Base-by-base conservation (phyloP, 2,113 vertebrate species). In the Hyaena hyaena region DNA sequence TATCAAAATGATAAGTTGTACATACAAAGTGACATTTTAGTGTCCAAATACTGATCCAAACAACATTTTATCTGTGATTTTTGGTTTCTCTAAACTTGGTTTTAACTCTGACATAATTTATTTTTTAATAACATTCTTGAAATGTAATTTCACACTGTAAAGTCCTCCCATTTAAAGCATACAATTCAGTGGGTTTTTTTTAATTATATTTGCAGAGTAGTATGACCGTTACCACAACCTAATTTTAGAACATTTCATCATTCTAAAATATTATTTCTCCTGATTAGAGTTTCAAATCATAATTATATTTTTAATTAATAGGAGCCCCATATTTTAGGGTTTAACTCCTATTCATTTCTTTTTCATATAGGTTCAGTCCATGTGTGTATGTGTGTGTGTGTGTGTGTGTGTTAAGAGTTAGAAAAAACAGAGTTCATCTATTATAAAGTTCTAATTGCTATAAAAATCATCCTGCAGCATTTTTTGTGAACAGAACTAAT, bases 401-500 rank as follows among this genome's bases (percentile, higher is more conserved):
- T 63, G 12, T 77, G 12, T 92, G 33, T 82, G 28, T 63, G 12
- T 77, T 80, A 84, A 84, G 21, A 50, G 4, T 63, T n/a, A 94
- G 65, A 63, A 69, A 53, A 43, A 90, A 65, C 4, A 73, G 39
- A 91, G 11, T 77, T 92, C 10, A 85, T 28, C 45, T 81, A 65
- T 69, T 96, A 24, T n/a, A 82, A 94, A 80, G 7, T 74, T 35
- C 7, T 80, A 74, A 80, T 91, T 6, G 16, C 24, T 21, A 66
- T 15, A 85, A 73, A 96, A 93, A 88, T 65, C 17, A 10, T n/a
- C 21, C 73, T 21, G 2, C 3, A 95, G 24, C 10, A 87, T 48
- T 82, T 95, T 69, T 87, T 92, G 10, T 48, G 43, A 89, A 89
- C 4, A 96, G 43, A 95, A 84, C 58, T 86, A 65, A 80, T 93